These are phyloP conservation scores for Lordiphosa stackelbergi DNA, from an alignment of 1,140 invertebrate genomes.

Conservation along the genomic window DNA sequence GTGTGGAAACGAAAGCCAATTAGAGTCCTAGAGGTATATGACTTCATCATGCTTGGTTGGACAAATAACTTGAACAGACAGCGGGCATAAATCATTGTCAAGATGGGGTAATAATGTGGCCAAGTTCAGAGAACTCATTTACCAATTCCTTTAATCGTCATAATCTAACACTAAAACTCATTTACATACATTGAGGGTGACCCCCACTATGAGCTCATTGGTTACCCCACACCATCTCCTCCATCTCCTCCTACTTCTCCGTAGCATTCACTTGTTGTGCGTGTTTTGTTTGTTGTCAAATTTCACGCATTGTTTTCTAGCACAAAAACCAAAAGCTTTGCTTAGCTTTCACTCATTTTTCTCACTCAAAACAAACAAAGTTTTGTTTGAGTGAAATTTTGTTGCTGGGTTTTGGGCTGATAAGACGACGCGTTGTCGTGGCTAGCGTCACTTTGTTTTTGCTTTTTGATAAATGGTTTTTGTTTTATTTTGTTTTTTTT, in stretches of 20 bases:
- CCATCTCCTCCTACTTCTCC: too few relatives aligned
- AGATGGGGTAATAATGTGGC: conserved; percentile 1
- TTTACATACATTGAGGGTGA: neutral
- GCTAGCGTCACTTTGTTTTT: conserved; percentile 21
- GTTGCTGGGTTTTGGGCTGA: conserved; percentile 18
- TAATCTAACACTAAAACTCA: too few relatives aligned
- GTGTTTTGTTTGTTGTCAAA: conserved; percentile 60
- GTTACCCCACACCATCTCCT: conserved; percentile 5
- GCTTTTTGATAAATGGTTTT: conserved; percentile 60
- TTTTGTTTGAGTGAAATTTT: conserved; percentile 32
- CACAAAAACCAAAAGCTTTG: conserved; percentile 12
- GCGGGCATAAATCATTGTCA: conserved; percentile 57
- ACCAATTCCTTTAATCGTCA: too few relatives aligned
- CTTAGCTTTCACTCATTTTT: conserved; percentile 43
- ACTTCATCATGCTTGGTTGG: conserved; percentile 48
- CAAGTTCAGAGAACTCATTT: too few relatives aligned
- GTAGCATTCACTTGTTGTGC: conserved; percentile 51
- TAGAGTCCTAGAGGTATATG: conserved; percentile 41
- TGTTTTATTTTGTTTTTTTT: conserved; percentile 23
- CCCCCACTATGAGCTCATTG: conserved; percentile 43
- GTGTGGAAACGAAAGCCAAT: too few relatives aligned
- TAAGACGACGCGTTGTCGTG: conserved; percentile 38
- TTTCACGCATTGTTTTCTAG: conserved; percentile 63
- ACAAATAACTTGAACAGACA: conserved; percentile 47
- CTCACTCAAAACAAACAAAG: conserved; percentile 58